phyloP scores from a whole-genome alignment of 2,888 invertebrate species.

The Acronicta leporina region DNA sequence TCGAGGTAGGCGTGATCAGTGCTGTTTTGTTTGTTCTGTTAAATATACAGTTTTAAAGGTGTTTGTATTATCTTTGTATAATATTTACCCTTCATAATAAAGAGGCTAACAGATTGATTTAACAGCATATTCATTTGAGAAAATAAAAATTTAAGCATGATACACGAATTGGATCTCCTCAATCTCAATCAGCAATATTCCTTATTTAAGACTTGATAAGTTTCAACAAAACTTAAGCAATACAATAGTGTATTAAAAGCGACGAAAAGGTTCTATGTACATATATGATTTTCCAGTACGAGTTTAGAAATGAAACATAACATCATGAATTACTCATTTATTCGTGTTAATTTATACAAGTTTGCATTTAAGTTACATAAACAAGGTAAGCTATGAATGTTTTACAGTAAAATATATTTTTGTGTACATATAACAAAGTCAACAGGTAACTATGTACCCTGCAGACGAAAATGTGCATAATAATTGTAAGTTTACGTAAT shows the following conservation, averaged over 20 bases:
- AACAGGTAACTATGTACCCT: slow-evolving; percentile 15
- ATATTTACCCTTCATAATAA: slow-evolving; percentile 53
- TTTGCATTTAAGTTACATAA: slow-evolving; percentile 37
- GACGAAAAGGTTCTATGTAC: slow-evolving; percentile 20
- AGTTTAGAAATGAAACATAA: slow-evolving; percentile 42
- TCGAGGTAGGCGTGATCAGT: slow-evolving; percentile 56
- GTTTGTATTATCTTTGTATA: slow-evolving; percentile 62
- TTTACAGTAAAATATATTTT: slow-evolving; percentile 35
- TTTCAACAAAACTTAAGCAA: slow-evolving; percentile 8
- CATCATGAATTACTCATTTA: slow-evolving; percentile 41
- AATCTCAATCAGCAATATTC: slow-evolving; percentile 5
- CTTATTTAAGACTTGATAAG: background rate
- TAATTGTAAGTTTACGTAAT: slow-evolving; percentile 27
- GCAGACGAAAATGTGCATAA: slow-evolving; percentile 27
- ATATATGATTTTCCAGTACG: slow-evolving; percentile 39
- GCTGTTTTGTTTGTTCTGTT: slow-evolving; percentile 58
- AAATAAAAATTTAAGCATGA: slow-evolving; percentile 36
- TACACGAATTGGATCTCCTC: slow-evolving; percentile 10
- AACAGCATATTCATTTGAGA: slow-evolving; percentile 42
- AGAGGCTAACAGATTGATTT: slow-evolving; percentile 59
- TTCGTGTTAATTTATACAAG: slow-evolving; percentile 36
- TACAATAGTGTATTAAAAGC: slow-evolving; percentile 20
- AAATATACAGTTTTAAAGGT: slow-evolving; percentile 61
- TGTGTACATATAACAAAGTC: slow-evolving; percentile 30
- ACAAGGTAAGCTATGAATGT: slow-evolving; percentile 25